A percentile compares a stretch with the other conserved stretches of the same genome.
phyloP scores from a whole-genome alignment of 2,113 vertebrate genomes.

The Leptobrachium ailaonicum region DNA sequence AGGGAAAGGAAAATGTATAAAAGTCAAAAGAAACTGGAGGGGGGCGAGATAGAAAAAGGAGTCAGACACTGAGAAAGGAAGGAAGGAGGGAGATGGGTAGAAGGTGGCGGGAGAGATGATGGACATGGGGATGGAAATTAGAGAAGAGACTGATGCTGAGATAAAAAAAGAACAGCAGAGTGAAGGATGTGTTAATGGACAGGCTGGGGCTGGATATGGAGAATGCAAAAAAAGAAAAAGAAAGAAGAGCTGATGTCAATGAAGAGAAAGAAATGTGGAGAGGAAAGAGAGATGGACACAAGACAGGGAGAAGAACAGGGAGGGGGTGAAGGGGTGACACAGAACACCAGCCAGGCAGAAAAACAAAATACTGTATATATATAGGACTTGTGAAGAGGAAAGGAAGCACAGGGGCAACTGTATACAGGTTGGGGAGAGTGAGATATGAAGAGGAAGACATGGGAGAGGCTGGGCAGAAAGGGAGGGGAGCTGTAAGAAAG shows the following conservation, averaged over 20 bases:
- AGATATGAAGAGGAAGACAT: slow-evolving; percentile 34
- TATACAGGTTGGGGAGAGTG: slow-evolving; percentile 16
- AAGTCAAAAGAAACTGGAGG: not conserved
- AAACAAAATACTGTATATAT: not conserved
- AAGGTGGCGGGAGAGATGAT: not conserved
- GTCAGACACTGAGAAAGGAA: not conserved
- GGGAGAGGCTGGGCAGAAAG: not conserved
- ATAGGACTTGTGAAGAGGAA: not conserved
- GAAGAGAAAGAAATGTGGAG: not conserved
- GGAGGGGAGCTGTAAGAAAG: slow-evolving; percentile 16
- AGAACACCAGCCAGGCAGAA: slow-evolving; percentile 1
- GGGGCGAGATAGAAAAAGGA: not conserved
- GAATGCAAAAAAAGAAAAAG: not conserved
- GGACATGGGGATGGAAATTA: not conserved
- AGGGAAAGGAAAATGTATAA: not conserved
- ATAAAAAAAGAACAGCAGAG: not conserved
- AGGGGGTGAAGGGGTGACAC: not conserved
- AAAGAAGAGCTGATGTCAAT: not conserved
- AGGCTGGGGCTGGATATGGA: not conserved
- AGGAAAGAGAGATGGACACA: not conserved
- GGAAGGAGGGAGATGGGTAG: not conserved
- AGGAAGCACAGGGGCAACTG: not conserved
- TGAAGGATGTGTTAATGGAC: not conserved
- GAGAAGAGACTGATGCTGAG: not conserved
- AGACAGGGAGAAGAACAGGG: not conserved